Percentiles rank a stretch among this genome's conserved stretches.
These are phyloP conservation scores for Pseudorectes ferrugineus DNA, from an alignment of 2,113 vertebrate species.

Conservation along the genomic window DNA sequence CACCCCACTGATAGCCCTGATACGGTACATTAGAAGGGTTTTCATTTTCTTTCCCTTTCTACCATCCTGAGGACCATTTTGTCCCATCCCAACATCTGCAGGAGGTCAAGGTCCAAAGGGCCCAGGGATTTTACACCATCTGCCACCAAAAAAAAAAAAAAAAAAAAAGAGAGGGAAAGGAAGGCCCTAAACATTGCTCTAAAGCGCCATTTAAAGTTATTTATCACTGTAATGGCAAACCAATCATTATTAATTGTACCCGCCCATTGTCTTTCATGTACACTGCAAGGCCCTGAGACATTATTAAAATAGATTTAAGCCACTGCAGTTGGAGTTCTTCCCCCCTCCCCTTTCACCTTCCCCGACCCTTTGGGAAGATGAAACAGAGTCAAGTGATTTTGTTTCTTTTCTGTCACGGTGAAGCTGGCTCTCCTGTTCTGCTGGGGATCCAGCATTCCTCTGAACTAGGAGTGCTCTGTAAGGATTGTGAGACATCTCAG, in stretches of 20 bases:
- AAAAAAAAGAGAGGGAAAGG: not conserved
- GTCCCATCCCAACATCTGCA: constrained; percentile 81
- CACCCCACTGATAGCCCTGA: constrained; percentile 76
- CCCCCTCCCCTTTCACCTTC: constrained; percentile 50
- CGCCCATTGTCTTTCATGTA: constrained; percentile 59
- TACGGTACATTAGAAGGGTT: constrained; percentile 84
- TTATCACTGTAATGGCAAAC: constrained; percentile 58
- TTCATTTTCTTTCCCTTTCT: constrained; percentile 69
- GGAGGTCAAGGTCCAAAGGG: constrained; percentile 80
- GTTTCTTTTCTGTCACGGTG: constrained; percentile 2
- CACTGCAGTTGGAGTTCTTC: constrained; percentile 45
- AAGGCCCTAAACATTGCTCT: constrained; percentile 24
- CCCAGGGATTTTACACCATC: constrained; percentile 84
- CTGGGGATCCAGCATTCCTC: constrained; percentile 69
- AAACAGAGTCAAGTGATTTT: constrained; percentile 51
- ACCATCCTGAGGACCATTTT: constrained; percentile 54
- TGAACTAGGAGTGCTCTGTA: constrained; percentile 1
- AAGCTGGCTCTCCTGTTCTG: not conserved
- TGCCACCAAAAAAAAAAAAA: constrained; percentile 70
- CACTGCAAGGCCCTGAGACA: not conserved
- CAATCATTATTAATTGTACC: constrained; percentile 56
- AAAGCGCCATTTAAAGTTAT: constrained; percentile 60
- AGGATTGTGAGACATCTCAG: constrained; percentile 39
- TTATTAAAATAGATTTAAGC: constrained; percentile 67
- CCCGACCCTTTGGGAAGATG: constrained; percentile 43